A percentile compares a stretch with the other conserved stretches of the same genome.
phyloP scores from a whole-genome alignment of 2,113 vertebrate species.

The Genyomyrus donnyi region DNA sequence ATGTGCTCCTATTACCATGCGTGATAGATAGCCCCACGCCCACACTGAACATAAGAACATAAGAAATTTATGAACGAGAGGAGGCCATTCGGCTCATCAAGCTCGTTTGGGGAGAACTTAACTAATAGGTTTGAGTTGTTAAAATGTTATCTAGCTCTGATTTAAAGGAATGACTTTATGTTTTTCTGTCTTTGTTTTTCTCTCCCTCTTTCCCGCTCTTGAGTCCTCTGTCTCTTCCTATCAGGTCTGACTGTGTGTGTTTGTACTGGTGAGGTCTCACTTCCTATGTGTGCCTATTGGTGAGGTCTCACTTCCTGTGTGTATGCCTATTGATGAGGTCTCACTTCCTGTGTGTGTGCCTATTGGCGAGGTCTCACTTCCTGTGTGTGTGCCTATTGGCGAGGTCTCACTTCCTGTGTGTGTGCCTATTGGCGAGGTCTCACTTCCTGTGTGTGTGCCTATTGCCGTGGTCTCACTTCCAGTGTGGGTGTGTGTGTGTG shows the following conservation, averaged over 20 bases:
- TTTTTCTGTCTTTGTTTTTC: not conserved
- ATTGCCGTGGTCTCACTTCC: not conserved
- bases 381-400: not conserved
- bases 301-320: not conserved
- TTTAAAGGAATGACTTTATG: not conserved
- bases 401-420: too few relatives aligned
- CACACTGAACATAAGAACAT: not conserved
- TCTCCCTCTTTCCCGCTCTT: not conserved
- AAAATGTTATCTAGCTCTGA: too few relatives aligned
- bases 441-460: not conserved
- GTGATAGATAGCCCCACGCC: not conserved
- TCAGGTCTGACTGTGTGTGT: not conserved
- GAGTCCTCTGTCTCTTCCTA: not conserved
- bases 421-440: not conserved
- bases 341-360: too few relatives aligned
- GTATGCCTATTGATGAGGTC: too few relatives aligned
- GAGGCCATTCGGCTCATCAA: too few relatives aligned
- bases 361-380: too few relatives aligned
- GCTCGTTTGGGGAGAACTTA: too few relatives aligned
- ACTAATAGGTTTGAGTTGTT: too few relatives aligned
- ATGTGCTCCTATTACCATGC: not conserved
- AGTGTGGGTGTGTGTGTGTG: not conserved
- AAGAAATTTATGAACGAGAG: too few relatives aligned
- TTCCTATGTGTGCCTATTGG: not conserved
- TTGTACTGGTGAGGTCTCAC: too few relatives aligned